Evolutionary conservation across 2,888 invertebrate species (phyloP).

Genomic region (Osedax frankpressi): DNA sequence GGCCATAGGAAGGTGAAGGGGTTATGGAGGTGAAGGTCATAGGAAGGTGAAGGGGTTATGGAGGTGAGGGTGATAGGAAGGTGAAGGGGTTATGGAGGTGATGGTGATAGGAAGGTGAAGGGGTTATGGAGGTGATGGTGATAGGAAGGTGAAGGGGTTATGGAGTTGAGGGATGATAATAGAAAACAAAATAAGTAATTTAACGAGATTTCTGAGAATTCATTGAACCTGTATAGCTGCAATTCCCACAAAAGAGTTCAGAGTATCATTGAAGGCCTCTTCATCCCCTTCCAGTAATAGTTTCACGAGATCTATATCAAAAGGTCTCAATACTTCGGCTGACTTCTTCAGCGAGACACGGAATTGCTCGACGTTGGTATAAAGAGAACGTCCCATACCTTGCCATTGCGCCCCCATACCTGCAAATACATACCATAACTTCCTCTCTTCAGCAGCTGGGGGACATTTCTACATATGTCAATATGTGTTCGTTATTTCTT

Average conservation of each 20-base stretch:
- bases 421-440: conserved; percentile 81
- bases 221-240: conserved; percentile 70
- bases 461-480: neutral
- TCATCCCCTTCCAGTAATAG: conserved; percentile 65
- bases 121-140: too few relatives aligned
- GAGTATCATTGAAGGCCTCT: conserved; percentile 66
- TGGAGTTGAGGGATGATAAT: too few relatives aligned
- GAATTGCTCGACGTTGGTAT: conserved; percentile 67
- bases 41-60: too few relatives aligned
- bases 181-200: too few relatives aligned
- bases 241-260: conserved; percentile 81
- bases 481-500: too few relatives aligned
- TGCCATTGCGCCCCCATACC: conserved; percentile 98
- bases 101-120: too few relatives aligned
- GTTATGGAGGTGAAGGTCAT: too few relatives aligned
- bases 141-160: too few relatives aligned
- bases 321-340: conserved; percentile 63
- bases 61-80: too few relatives aligned
- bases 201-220: neutral
- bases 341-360: conserved; percentile 63
- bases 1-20: too few relatives aligned
- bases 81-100: too few relatives aligned
- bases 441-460: conserved; percentile 54
- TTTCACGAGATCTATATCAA: conserved; percentile 69
- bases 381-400: conserved; percentile 75